phyloP scores from a whole-genome alignment of 2,888 invertebrate species.

The Homarus gammarus region DNA sequence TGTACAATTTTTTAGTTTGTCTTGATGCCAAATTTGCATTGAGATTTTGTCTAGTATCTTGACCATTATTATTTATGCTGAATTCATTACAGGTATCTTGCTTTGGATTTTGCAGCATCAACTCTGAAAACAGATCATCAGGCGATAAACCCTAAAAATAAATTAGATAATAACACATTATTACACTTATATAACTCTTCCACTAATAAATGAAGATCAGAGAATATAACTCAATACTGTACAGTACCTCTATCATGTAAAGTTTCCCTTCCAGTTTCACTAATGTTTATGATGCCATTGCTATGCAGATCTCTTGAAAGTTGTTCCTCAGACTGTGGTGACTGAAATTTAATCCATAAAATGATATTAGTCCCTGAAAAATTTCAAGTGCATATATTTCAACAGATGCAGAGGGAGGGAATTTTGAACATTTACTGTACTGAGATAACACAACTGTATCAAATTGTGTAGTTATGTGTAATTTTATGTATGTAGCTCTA shows the following conservation, averaged over 20 bases:
- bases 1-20: neutral
- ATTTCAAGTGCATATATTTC: no score
- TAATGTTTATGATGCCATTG: neutral
- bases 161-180: neutral
- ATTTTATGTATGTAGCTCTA: no score
- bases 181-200: no score
- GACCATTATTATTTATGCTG: neutral
- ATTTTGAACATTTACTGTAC: no score
- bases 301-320: neutral
- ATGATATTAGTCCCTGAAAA: no score
- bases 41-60: neutral
- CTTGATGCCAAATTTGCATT: neutral
- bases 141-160: neutral
- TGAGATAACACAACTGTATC: no score
- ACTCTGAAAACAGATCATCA: neutral
- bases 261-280: neutral
- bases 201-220: no score
- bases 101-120: neutral
- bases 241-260: neutral
- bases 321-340: neutral
- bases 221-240: no score
- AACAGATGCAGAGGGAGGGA: no score
- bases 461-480: no score
- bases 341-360: constrained; percentile 1
- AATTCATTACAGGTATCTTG: neutral